A percentile compares a stretch with the other conserved stretches of the same genome.
Evolutionary conservation across 2,113 vertebrate species (phyloP).

Genomic region (Pampusana beccarii): DNA sequence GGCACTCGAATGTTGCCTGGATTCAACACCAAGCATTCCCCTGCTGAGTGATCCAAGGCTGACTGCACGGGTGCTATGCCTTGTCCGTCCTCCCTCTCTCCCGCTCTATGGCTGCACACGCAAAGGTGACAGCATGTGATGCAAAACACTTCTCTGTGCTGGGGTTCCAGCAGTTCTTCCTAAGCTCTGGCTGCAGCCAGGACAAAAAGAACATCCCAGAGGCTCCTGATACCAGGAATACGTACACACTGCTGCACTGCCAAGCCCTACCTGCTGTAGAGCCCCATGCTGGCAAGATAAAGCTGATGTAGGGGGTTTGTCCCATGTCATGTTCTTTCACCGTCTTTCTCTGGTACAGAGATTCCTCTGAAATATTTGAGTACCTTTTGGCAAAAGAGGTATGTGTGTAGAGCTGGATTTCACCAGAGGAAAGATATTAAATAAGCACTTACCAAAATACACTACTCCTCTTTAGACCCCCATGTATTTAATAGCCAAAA

Average conservation of each 20-base stretch:
- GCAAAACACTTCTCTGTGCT: accelerated
- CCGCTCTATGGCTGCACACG: accelerated
- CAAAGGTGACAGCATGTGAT: not conserved
- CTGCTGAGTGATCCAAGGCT: not conserved
- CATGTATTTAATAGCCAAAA: not conserved
- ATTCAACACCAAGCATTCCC: not conserved
- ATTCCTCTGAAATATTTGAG: not conserved
- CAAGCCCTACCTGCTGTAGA: not conserved
- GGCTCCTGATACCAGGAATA: not conserved
- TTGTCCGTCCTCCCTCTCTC: not conserved
- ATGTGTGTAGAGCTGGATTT: not conserved
- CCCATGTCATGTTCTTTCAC: not conserved
- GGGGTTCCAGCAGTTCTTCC: not conserved
- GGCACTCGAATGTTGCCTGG: not conserved
- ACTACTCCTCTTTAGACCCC: not conserved
- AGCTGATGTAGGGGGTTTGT: not conserved
- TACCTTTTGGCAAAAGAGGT: not conserved
- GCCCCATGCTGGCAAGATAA: not conserved
- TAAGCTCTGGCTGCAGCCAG: not conserved
- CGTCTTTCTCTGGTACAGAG: not conserved
- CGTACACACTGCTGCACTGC: not conserved
- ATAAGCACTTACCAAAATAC: not conserved
- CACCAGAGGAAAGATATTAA: not conserved
- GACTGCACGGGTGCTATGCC: not conserved
- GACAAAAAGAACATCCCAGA: not conserved